Base-by-base conservation (phyloP, 2,888 invertebrate species). In the Leuctra nigra region DNA sequence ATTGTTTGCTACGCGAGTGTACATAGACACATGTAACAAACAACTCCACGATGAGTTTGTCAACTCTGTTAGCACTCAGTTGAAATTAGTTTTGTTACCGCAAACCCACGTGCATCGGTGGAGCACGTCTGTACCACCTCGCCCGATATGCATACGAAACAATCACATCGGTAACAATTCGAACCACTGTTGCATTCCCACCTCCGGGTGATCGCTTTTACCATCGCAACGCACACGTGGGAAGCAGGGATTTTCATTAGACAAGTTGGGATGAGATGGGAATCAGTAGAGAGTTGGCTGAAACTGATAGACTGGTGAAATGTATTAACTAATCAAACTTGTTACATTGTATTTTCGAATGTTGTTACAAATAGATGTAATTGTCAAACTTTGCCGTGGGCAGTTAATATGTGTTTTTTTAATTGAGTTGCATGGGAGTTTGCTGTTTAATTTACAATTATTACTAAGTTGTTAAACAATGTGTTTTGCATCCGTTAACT, bases 71-170 rank as follows among this genome's bases (percentile, higher is more conserved):
- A 44, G 44, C 55, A 33, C 44, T 55, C 47, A 23, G 24, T 35
- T 55, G 24, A 52, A 48, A 56, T 56, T 52, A 56, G 52, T 52
- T 56, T 24, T 50, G 52, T 50, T 52, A 41, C 50, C 52, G 2
- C 56, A 47, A 29, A 29, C 41, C 39, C 41, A 47, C 39, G 54
- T 38, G 53, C 20, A 1, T 7, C 16, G 46, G 2, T 18, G 41
- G 3, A 1, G 22, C n/a, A 6, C 29, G 7, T 20, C n/a, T 20
- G 13, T 18, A 39, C 39, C 39, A 16, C 39, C 39, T 20, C 2
- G 11, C 13, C 39, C 20, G 22, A 44, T 44, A 20, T 44, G 44
- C 44, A 44, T 23, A 23, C 23, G 44, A 44, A 44, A n/a, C n/a
- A n/a, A n/a, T n/a, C n/a, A n/a, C n/a, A n/a, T n/a, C n/a, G n/a